phyloP scores from a whole-genome alignment of 2,888 invertebrate species.

The Drosophila diplacantha region DNA sequence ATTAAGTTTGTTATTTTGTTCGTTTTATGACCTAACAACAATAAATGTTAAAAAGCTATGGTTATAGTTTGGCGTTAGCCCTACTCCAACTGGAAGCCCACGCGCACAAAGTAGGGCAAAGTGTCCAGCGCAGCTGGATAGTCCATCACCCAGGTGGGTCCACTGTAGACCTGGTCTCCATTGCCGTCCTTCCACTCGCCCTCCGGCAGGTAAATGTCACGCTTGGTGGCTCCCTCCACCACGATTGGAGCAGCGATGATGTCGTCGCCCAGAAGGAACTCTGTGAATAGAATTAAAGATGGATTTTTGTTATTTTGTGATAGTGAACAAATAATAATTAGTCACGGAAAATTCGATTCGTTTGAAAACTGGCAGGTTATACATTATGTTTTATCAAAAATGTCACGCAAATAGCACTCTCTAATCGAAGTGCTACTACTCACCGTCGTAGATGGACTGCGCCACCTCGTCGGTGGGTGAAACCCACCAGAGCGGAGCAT shows the following conservation, averaged over 20 bases:
- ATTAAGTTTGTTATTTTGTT: constrained; percentile 16
- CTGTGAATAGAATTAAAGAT: constrained; percentile 77
- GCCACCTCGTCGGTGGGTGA: constrained; percentile 84
- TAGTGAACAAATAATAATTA: not conserved
- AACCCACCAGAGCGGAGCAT: constrained; percentile 92
- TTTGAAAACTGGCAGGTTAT: not conserved
- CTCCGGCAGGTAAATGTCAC: constrained; percentile 86
- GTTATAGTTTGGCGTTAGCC: constrained; percentile 12
- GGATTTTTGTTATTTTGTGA: not conserved
- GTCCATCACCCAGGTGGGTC: constrained; percentile 82
- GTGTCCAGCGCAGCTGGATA: constrained; percentile 84
- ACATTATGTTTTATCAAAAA: not conserved
- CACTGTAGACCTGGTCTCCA: constrained; percentile 77
- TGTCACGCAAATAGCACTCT: not conserved
- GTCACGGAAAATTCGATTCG: not conserved
- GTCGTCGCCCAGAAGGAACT: constrained; percentile 87
- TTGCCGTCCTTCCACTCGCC: constrained; percentile 86
- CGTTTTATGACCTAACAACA: constrained; percentile 6
- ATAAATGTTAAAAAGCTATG: constrained; percentile 17
- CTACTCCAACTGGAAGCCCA: constrained; percentile 48
- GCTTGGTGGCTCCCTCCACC: constrained; percentile 80
- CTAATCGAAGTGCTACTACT: constrained; percentile 38
- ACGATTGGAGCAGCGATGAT: constrained; percentile 89
- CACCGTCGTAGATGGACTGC: constrained; percentile 81
- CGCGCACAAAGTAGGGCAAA: constrained; percentile 83